These are phyloP conservation scores for Lypha dubia DNA, from an alignment of 2,888 invertebrate genomes.

Conservation along the genomic window DNA sequence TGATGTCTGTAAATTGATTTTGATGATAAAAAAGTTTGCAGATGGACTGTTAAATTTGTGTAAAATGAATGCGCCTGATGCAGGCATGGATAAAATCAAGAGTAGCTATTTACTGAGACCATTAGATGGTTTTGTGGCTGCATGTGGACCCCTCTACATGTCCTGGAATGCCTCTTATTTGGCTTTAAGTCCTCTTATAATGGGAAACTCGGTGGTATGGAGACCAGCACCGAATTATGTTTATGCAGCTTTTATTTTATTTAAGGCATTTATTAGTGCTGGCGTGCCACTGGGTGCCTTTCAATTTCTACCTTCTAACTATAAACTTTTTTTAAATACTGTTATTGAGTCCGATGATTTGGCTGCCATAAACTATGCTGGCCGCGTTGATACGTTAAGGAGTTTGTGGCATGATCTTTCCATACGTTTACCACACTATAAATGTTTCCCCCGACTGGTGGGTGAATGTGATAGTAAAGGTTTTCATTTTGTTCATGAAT, in stretches of 20 bases:
- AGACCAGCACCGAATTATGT: conserved; percentile 98
- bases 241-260: conserved; percentile 95
- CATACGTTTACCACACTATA: conserved; percentile 90
- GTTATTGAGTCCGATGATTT: conserved; percentile 91
- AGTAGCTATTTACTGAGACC: conserved; percentile 93
- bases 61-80: conserved; percentile 87
- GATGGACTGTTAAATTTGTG: conserved; percentile 87
- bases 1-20: conserved; percentile 96
- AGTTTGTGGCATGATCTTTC: conserved; percentile 95
- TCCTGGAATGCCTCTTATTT: conserved; percentile 98
- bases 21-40: conserved; percentile 88
- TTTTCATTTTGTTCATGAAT: conserved; percentile 96
- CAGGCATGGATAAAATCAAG: conserved; percentile 87
- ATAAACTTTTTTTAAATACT: conserved; percentile 94
- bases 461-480: conserved; percentile 99
- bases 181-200: conserved; percentile 91
- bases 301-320: conserved; percentile 96
- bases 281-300: conserved; percentile 97
- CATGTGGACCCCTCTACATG: conserved; percentile 98
- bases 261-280: conserved; percentile 94
- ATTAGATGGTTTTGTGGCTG: conserved; percentile 97
- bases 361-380: conserved; percentile 97
- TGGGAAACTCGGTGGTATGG: conserved; percentile 97
- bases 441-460: conserved; percentile 94
- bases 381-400: conserved; percentile 96